Evolutionary conservation across 37 sponge, comb jelly and placozoan species (phyloP), one percentile per base, ranked within the genome.

Genomic region (Tethya wilhelma): DNA sequence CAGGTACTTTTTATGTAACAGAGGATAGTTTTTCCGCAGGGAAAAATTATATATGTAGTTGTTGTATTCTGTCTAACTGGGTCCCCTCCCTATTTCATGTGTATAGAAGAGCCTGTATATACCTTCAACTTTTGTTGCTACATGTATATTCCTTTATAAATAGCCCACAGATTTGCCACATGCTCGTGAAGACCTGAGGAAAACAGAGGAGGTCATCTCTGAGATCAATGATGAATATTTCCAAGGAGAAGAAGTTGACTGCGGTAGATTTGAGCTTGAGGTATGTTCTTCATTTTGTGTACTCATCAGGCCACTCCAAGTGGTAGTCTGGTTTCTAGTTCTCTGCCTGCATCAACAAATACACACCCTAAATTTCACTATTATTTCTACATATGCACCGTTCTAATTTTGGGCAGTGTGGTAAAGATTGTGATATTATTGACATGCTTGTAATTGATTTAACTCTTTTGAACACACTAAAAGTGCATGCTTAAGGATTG

Each of bases 81-180:
- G 43, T 17, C 43, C 9, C 23, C 43, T 17, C 7, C 12, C 31
- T 7, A 45, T 26, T 17, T 20, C 62, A 4, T 31, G 40, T 30
- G 17, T 7, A 36, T 30, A 12, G 40, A 12, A 22, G n/a, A 11
- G 12, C 8, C 40, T 67, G 7, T 37, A 67, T 37, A 39, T 8
- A 36, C 38, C 9, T 37, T 12, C 4, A 4, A 4, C 9, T 36
- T 11, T 7, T 8, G 11, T 31, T 67, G 11, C 4, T 30, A 22
- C 9, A 22, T 67, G 7, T 31, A 37, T 67, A 36, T 67, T 8
- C 6, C 6, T 9, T 38, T 12, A 37, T 39, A 30, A 67, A 22
- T 43, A 80, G 80, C 80, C 80, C 0, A 30, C 69, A 55, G 80
- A 80, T 69, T 38, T 80, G 42, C 80, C 80, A n/a, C 80, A 56